These are phyloP conservation scores for Thamnophis elegans DNA, from an alignment of 2,797 vertebrate genomes.

Conservation along the genomic window DNA sequence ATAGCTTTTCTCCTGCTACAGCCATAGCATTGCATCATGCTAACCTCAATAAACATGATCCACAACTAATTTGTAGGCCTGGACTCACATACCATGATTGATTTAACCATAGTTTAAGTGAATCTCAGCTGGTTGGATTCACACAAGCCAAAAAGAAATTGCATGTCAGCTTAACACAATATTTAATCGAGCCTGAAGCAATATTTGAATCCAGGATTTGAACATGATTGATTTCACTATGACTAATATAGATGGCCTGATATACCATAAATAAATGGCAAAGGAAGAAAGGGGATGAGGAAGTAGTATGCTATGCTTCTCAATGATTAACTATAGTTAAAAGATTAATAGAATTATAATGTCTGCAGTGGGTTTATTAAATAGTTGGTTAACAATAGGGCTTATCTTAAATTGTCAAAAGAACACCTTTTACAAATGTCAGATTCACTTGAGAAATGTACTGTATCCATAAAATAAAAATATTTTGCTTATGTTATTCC, in stretches of 20 bases:
- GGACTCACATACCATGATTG: neutral
- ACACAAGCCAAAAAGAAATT: neutral
- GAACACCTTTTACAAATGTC: constrained; percentile 30
- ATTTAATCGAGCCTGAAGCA: neutral
- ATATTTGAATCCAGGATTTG: neutral
- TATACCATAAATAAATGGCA: neutral
- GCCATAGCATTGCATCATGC: neutral
- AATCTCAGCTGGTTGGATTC: neutral
- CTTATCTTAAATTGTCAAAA: constrained; percentile 25
- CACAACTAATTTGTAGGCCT: neutral
- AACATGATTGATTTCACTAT: neutral
- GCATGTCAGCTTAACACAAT: neutral
- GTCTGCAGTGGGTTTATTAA: neutral
- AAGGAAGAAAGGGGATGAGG: neutral
- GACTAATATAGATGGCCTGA: neutral
- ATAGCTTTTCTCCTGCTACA: neutral
- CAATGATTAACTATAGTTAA: neutral
- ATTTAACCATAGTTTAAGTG: neutral
- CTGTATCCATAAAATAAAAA: constrained; percentile 45
- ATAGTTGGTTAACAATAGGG: neutral
- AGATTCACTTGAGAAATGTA: constrained; percentile 38
- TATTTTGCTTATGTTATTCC: constrained; percentile 43
- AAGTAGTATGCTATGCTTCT: neutral
- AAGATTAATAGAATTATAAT: neutral
- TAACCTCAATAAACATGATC: neutral